phyloP scores from a whole-genome alignment of 2,113 vertebrate species.

The Trochalopteron elliotii region DNA sequence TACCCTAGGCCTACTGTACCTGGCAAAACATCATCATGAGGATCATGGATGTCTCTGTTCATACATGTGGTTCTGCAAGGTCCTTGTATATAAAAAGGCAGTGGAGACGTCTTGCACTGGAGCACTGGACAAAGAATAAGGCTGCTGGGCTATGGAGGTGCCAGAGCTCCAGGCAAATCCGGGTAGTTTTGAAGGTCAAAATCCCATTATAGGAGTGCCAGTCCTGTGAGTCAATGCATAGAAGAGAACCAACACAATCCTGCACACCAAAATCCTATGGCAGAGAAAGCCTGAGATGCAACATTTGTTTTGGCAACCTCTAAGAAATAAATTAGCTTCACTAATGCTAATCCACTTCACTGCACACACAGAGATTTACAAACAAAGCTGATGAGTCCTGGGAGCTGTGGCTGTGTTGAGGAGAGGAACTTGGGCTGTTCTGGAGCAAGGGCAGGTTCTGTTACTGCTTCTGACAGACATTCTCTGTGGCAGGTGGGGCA shows the following conservation, averaged over 20 bases:
- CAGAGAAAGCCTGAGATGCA: not conserved
- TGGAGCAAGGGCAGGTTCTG: not conserved
- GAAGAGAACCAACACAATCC: not conserved
- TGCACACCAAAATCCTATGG: not conserved
- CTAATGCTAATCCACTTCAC: not conserved
- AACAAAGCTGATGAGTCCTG: not conserved
- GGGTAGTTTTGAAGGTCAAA: not conserved
- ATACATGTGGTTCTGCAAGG: fast-evolving
- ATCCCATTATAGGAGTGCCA: not conserved
- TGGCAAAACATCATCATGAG: not conserved
- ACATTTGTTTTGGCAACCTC: not conserved
- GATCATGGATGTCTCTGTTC: not conserved
- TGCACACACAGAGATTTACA: not conserved
- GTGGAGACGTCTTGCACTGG: not conserved
- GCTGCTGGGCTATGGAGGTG: not conserved
- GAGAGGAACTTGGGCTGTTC: not conserved
- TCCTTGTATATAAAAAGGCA: not conserved
- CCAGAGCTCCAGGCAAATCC: not conserved
- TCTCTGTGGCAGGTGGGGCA: fast-evolving
- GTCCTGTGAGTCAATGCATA: not conserved
- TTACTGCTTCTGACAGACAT: not conserved
- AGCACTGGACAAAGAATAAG: not conserved
- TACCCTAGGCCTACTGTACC: not conserved
- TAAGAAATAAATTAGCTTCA: not conserved
- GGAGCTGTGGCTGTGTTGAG: not conserved